Conservation (phyloP, 2,888 invertebrate genomes). For the Rugalucina vietnamica region DNA sequence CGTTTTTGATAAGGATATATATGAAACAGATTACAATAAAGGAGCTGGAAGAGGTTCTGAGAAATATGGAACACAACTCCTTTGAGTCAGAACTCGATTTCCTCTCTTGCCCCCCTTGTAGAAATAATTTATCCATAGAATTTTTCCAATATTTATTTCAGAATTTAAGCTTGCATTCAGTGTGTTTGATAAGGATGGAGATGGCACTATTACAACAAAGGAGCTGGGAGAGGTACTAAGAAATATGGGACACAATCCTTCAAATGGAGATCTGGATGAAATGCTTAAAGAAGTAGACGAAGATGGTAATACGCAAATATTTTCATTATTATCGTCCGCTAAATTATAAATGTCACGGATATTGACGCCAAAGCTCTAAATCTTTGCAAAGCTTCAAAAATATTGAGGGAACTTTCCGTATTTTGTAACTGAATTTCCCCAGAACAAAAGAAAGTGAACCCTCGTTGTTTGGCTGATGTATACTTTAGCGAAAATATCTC, state of each 20-base stretch:
- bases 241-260: constrained; percentile 99
- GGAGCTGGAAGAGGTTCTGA: constrained; percentile 99
- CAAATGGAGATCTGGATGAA: constrained; percentile 92
- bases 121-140: too few relatives aligned
- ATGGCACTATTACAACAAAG: constrained; percentile 99
- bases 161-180: constrained; percentile 99
- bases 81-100: constrained; percentile 90
- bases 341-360: too few relatives aligned
- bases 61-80: constrained; percentile 99
- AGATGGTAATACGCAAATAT: constrained; percentile 88
- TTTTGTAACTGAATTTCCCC: too few relatives aligned
- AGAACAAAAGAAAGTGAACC: too few relatives aligned
- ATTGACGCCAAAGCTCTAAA: too few relatives aligned
- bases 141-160: too few relatives aligned
- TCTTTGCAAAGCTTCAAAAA: too few relatives aligned
- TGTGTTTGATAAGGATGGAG: constrained; percentile 99
- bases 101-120: too few relatives aligned
- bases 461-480: too few relatives aligned
- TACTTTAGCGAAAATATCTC: too few relatives aligned
- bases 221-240: constrained; percentile 99
- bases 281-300: constrained; percentile 96
- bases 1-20: constrained; percentile 99
- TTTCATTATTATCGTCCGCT: too few relatives aligned
- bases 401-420: too few relatives aligned
- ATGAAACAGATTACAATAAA: constrained; percentile 99